Evolutionary conservation across 2,888 invertebrate genomes (phyloP), one percentile per base, ranked within the genome.

Genomic region (Orthonychiurus folsomi): DNA sequence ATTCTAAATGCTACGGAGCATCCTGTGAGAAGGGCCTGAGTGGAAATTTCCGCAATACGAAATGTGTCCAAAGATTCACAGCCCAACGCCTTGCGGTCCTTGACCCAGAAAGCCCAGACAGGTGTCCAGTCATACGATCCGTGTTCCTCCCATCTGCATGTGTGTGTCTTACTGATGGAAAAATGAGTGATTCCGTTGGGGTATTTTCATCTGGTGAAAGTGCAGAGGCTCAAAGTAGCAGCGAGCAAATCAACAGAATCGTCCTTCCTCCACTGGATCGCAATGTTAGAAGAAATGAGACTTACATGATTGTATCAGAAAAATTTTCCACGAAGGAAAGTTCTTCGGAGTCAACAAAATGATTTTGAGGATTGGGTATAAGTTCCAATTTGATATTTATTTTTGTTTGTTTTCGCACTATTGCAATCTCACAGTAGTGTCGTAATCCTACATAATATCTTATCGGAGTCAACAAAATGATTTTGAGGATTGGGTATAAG

Each of bases 101-200:
- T 3, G 72, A 72, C 53, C 70, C 72, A 18, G 64, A 68, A 47
- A 62, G 71, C 55, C 63, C 66, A 21, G 69, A 69, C 48, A 62
- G 69, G 0, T 72, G 72, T 59, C 72, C 72, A 15, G 70, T 72
- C 1, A 64, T 72, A 24, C 66, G 69, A 2, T 69, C 69, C 28
- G 72, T 72, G 0, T 72, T 72, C 50, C 66, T 72, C n/a, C 72
- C 72, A 18, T 68, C 68, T 24, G 70, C 72, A 27, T 72, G 72
- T 56, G 71, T 72, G 3, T 72, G 72, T 61, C 60, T 72, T 25
- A 52, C 62, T 3, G 56, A 57, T 3, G 26, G 47, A 2, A 55
- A 20, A 56, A n/a, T n/a, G n/a, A n/a, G n/a, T n/a, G n/a, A 3
- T 21, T 18, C 25, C 20, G 5, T 23, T 9, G n/a, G 3, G 52